Percentiles rank a stretch among this genome's conserved stretches.
Evolutionary conservation across 1,140 invertebrate genomes (phyloP).

Genomic region (Zelostemma sp.): DNA sequence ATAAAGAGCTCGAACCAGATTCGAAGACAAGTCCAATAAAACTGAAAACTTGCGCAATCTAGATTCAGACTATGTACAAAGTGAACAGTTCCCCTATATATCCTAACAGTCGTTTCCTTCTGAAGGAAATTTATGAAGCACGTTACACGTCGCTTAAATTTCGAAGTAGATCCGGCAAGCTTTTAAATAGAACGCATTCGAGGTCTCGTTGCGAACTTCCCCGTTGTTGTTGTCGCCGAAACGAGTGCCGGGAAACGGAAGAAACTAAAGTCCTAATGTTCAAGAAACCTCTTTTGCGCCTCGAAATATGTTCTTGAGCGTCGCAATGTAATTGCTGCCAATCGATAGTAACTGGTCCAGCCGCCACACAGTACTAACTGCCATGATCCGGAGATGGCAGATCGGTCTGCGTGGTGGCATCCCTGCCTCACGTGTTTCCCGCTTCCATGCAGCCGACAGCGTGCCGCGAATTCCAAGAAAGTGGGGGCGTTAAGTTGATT

Average conservation of each 20-base stretch:
- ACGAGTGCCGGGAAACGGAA: neutral
- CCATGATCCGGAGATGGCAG: conserved; percentile 54
- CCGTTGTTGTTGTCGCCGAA: conserved; percentile 10
- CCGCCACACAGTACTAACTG: conserved; percentile 69
- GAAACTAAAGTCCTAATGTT: neutral
- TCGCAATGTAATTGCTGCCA: conserved; percentile 4
- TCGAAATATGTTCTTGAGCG: conserved; percentile 6
- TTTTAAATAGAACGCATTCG: conserved; percentile 30
- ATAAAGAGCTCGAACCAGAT: neutral
- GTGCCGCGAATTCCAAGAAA: conserved; percentile 64
- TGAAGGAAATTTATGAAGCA: conserved; percentile 5
- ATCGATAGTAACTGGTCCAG: conserved; percentile 29
- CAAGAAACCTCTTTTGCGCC: neutral
- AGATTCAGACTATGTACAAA: neutral
- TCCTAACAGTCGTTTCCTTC: neutral
- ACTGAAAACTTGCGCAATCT: conserved; percentile 1
- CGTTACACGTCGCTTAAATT: conserved; percentile 27
- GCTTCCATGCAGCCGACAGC: conserved; percentile 43
- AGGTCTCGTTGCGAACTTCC: conserved; percentile 5
- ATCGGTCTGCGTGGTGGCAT: conserved; percentile 67
- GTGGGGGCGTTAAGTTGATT: conserved; percentile 61
- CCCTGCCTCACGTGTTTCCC: conserved; percentile 63
- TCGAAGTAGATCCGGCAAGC: conserved; percentile 49
- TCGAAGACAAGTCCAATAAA: neutral
- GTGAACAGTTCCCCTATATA: conserved; percentile 6